Conservation (phyloP, 2,113 vertebrate species). For the Abramis brama region DNA sequence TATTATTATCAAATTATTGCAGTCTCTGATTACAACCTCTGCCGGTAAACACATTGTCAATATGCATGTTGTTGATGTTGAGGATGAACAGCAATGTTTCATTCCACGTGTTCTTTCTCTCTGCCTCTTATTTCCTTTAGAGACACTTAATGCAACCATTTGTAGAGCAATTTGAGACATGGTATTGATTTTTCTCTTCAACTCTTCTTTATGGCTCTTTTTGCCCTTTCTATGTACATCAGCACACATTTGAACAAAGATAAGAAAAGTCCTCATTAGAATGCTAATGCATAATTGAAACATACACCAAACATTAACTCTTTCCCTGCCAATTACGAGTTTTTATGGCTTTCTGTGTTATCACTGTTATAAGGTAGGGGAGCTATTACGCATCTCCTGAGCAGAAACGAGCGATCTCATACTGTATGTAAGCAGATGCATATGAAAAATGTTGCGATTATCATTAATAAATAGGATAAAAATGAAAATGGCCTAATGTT, state of each 20-base stretch:
- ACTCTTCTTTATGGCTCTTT: conserved; percentile 11
- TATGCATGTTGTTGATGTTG: conserved; percentile 39
- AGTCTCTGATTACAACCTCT: conserved; percentile 2
- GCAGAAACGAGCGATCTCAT: no score
- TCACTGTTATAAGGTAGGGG: no score
- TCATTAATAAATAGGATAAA: no score
- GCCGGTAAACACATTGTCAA: conserved; percentile 43
- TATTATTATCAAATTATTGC: background rate
- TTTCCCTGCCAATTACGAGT: no score
- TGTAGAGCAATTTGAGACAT: conserved; percentile 48
- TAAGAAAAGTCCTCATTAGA: conserved; percentile 22
- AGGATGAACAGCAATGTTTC: conserved; percentile 10
- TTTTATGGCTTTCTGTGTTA: no score
- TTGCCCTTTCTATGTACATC: conserved; percentile 17
- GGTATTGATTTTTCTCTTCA: conserved; percentile 51
- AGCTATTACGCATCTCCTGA: no score
- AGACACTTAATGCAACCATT: conserved; percentile 40
- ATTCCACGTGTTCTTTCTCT: conserved; percentile 13
- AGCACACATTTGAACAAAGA: background rate
- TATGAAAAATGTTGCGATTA: no score
- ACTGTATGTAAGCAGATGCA: no score
- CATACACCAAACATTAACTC: background rate
- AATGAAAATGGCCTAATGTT: no score
- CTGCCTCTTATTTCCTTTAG: conserved; percentile 30
- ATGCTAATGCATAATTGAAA: conserved; percentile 20